phyloP scores from a whole-genome alignment of 2,888 invertebrate species.

The Hirudinaria manillensis region DNA sequence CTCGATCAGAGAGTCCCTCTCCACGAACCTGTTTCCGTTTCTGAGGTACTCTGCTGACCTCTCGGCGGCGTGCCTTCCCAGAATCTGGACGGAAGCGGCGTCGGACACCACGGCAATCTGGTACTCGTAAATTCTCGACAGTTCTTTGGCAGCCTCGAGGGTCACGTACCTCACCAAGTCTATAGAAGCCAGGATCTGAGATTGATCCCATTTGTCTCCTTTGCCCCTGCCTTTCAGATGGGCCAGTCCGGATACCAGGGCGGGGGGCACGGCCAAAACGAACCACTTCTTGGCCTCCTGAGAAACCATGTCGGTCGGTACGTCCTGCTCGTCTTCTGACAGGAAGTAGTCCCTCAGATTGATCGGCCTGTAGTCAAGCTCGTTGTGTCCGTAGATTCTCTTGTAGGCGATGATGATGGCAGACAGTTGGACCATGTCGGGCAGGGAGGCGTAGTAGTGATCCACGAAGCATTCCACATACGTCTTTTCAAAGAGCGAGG shows the following conservation, averaged over 20 bases:
- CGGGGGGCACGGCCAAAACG: conserved; percentile 33
- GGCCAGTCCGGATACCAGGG: conserved; percentile 31
- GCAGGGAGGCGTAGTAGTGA: conserved; percentile 34
- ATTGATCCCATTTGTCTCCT: conserved; percentile 30
- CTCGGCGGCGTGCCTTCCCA: conserved; percentile 39
- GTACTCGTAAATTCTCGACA: conserved; percentile 39
- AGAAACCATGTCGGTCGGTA: conserved; percentile 32
- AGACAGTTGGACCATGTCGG: conserved; percentile 35
- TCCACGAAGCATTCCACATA: conserved; percentile 34
- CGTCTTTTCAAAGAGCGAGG: conserved; percentile 36
- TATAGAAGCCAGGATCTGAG: conserved; percentile 31
- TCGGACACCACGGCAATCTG: conserved; percentile 38
- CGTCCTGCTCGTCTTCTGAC: conserved; percentile 24
- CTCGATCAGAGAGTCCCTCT: conserved; percentile 36
- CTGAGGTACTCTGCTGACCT: conserved; percentile 37
- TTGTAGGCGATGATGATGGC: conserved; percentile 34
- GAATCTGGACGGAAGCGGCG: conserved; percentile 34
- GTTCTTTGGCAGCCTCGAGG: conserved; percentile 37
- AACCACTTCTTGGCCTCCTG: conserved; percentile 19
- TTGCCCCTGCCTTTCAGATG: conserved; percentile 32
- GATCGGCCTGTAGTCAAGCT: conserved; percentile 19
- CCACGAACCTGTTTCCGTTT: conserved; percentile 34
- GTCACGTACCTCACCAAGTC: conserved; percentile 36
- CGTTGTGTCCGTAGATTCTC: conserved; percentile 14
- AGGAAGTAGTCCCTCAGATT: conserved; percentile 36